These are phyloP conservation scores for Villa cingulata DNA, from an alignment of 2,888 invertebrate species.

Conservation along the genomic window DNA sequence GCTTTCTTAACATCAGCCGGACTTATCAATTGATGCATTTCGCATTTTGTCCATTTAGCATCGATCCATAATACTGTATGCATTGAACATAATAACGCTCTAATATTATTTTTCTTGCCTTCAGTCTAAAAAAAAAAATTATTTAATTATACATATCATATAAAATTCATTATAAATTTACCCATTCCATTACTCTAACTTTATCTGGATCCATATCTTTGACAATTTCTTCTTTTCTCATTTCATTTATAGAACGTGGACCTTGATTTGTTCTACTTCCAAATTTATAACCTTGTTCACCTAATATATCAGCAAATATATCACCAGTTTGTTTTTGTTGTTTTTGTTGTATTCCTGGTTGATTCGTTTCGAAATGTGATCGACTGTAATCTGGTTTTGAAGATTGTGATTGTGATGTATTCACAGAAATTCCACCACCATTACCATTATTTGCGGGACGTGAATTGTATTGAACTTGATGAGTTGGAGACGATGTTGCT, in stretches of 20 bases:
- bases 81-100: conserved; percentile 87
- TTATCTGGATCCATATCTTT: conserved; percentile 87
- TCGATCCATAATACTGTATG: conserved; percentile 89
- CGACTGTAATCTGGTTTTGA: conserved; percentile 46
- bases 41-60: conserved; percentile 81
- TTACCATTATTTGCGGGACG: background rate
- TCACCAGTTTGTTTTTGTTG: conserved; percentile 33
- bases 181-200: conserved; percentile 69
- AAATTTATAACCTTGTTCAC: conserved; percentile 80
- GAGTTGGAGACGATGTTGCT: conserved; percentile 9
- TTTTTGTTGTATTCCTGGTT: conserved; percentile 13
- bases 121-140: conserved; percentile 50
- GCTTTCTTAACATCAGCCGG: conserved; percentile 90
- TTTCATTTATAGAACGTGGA: conserved; percentile 80
- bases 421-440: background rate
- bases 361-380: conserved; percentile 48
- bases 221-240: conserved; percentile 76
- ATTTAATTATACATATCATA: background rate
- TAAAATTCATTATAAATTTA: conserved; percentile 34
- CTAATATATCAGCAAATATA: conserved; percentile 82
- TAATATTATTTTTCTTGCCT: conserved; percentile 92
- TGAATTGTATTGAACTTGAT: background rate
- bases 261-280: conserved; percentile 54
- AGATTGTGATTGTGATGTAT: conserved; percentile 8
- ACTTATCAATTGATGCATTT: conserved; percentile 89